Evolutionary conservation across 2,888 invertebrate species (phyloP).

Genomic region (Drymonia ruficornis): DNA sequence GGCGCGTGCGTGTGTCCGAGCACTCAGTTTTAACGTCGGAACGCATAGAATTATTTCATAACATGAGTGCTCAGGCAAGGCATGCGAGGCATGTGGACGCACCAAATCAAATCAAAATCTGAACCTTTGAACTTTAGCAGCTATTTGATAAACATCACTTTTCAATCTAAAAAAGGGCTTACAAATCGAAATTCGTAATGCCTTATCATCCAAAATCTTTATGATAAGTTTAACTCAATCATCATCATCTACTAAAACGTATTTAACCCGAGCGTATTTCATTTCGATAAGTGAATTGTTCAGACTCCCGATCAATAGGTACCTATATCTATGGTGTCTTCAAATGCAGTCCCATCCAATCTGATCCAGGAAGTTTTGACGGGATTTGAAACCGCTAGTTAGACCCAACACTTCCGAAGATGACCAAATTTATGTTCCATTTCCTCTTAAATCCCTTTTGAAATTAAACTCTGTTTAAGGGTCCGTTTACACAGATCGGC

Average conservation of each 20-base stretch:
- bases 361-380: constrained; percentile 38
- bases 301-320: not conserved
- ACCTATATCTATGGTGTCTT: not conserved
- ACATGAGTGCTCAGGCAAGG: no score
- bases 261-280: not conserved
- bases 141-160: no score
- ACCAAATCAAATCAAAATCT: no score
- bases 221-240: no score
- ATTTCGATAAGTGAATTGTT: constrained; percentile 3
- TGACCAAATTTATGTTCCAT: constrained; percentile 67
- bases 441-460: constrained; percentile 47
- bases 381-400: constrained; percentile 43
- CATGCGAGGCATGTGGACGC: no score
- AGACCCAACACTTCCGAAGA: constrained; percentile 48
- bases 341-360: constrained; percentile 31
- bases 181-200: no score
- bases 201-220: not conserved
- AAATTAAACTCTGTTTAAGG: constrained; percentile 52
- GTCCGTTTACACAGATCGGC: no score
- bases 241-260: not conserved
- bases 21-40: no score
- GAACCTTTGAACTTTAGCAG: no score
- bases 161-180: no score
- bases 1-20: no score
- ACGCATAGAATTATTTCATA: no score